Conservation (phyloP, 2,113 vertebrate species). For the Trogon surrucura region DNA sequence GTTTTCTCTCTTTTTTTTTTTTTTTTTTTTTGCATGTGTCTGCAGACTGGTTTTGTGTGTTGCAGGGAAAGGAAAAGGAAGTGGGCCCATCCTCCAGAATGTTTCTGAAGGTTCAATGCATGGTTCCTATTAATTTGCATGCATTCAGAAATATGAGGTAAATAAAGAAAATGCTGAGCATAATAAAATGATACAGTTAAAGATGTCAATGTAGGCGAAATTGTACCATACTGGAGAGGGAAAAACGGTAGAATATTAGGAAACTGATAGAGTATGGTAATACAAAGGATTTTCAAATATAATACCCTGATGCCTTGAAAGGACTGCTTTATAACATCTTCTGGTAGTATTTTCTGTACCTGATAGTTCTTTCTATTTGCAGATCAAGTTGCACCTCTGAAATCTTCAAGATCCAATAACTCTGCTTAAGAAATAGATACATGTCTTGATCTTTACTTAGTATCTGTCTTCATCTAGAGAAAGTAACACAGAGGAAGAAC, state of each 20-base stretch:
- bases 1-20: background rate
- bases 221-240: background rate
- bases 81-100: background rate
- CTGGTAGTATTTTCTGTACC: background rate
- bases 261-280: background rate
- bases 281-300: background rate
- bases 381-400: background rate
- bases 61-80: background rate
- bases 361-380: background rate
- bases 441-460: background rate
- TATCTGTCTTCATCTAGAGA: background rate
- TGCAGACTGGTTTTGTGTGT: background rate
- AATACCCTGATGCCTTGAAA: background rate
- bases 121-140: background rate
- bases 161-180: background rate
- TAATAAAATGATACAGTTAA: background rate
- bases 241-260: background rate
- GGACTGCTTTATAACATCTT: background rate
- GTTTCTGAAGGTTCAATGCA: background rate
- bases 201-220: background rate
- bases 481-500: background rate
- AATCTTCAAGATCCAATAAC: background rate
- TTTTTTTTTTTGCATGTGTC: background rate
- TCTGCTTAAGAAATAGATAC: background rate
- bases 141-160: background rate